These are phyloP conservation scores for Synanthedon formicaeformis DNA, from an alignment of 2,888 invertebrate species.

Conservation along the genomic window DNA sequence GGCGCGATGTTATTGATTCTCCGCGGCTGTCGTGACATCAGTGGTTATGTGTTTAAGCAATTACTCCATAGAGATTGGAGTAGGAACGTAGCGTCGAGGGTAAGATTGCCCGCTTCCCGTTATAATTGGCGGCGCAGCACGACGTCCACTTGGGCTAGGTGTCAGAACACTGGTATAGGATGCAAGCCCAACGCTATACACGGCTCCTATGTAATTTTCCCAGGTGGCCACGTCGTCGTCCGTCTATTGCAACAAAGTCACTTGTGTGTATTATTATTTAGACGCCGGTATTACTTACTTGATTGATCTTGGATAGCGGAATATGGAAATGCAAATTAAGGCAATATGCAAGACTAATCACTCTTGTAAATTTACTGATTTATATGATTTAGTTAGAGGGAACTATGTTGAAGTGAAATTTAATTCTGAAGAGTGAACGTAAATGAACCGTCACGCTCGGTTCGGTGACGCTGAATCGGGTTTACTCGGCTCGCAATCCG, in stretches of 20 bases:
- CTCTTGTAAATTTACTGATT: no score
- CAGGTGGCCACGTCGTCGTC: constrained; percentile 17
- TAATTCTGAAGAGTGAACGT: no score
- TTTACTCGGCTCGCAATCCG: no score
- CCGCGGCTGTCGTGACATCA: constrained; percentile 32
- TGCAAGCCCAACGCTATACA: constrained; percentile 23
- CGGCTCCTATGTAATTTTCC: constrained; percentile 48
- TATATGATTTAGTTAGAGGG: no score
- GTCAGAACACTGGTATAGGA: constrained; percentile 38
- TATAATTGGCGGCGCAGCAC: constrained; percentile 47
- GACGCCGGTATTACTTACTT: no score
- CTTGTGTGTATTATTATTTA: neutral
- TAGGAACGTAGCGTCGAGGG: constrained; percentile 23
- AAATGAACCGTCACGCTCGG: no score
- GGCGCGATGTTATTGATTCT: constrained; percentile 40
- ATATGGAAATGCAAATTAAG: no score
- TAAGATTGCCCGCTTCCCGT: constrained; percentile 38
- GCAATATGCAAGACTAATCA: no score
- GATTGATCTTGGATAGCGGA: no score
- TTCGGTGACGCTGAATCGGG: no score
- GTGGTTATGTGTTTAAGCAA: constrained; percentile 56
- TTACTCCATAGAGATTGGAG: constrained; percentile 38
- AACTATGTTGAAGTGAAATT: no score
- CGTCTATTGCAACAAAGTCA: no score
- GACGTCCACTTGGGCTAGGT: constrained; percentile 35